Conservation (phyloP, 2,888 invertebrate genomes). For the Fissipunctia ypsillon region DNA sequence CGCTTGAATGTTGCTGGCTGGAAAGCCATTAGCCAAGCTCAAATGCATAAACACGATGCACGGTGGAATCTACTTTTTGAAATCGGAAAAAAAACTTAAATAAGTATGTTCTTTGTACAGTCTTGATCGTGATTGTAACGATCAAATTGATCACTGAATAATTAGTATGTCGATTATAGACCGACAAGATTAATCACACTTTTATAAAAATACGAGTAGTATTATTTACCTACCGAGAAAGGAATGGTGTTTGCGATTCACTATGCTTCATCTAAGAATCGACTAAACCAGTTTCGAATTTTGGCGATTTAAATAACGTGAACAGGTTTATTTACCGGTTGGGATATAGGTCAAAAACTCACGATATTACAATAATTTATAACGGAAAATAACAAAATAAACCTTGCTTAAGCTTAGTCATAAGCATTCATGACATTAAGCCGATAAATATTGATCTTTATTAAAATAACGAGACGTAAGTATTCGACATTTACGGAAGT, state of each 20-base stretch:
- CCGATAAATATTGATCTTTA: conserved; percentile 23
- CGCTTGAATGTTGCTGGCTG: not conserved
- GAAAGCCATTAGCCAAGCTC: not conserved
- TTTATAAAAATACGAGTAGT: not conserved
- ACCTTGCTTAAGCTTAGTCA: conserved; percentile 20
- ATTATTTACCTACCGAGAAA: not conserved
- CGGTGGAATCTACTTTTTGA: not conserved
- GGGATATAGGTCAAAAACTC: conserved; percentile 57
- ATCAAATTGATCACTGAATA: conserved; percentile 1
- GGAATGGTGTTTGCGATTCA: conserved; percentile 19
- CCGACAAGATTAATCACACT: no score
- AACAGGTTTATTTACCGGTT: conserved; percentile 60
- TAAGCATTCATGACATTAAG: conserved; percentile 16
- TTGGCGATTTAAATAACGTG: conserved; percentile 32
- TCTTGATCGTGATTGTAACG: not conserved
- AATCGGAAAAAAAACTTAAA: not conserved
- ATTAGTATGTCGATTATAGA: not conserved
- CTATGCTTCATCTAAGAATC: conserved; percentile 29
- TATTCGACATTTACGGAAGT: conserved; percentile 8
- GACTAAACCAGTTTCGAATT: conserved; percentile 49
- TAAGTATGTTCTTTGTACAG: not conserved
- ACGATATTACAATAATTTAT: conserved; percentile 25
- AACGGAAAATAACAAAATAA: conserved; percentile 46
- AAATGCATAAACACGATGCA: not conserved
- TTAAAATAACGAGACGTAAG: conserved; percentile 8